Evolutionary conservation across 2,113 vertebrate species (phyloP).

Genomic region (Sebastes fasciatus): DNA sequence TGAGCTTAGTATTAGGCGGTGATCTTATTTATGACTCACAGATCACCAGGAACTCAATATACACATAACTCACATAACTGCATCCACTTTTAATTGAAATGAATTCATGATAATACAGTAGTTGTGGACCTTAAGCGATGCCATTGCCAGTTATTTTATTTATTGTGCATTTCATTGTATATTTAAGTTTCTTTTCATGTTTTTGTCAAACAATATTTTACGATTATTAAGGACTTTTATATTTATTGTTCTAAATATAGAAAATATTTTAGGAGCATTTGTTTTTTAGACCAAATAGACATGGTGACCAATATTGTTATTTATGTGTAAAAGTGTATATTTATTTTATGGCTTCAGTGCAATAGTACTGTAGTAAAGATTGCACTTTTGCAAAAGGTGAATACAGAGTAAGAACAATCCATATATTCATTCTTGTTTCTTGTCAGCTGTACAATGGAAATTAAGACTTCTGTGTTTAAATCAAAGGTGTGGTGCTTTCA

Average conservation of each 20-base stretch:
- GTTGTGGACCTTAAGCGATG: background rate
- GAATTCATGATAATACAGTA: constrained; percentile 12
- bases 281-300: constrained; percentile 26
- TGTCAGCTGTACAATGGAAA: constrained; percentile 25
- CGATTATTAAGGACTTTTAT: constrained; percentile 13
- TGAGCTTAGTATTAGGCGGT: constrained; percentile 26
- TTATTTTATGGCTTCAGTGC: constrained; percentile 25
- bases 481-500: background rate
- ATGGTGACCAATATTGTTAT: constrained; percentile 10
- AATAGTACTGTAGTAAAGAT: background rate
- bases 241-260: constrained; percentile 29
- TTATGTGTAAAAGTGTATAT: constrained; percentile 35
- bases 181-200: background rate
- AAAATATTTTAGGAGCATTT: constrained; percentile 6
- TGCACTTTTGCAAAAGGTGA: background rate
- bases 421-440: constrained; percentile 24
- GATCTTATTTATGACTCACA: constrained; percentile 31
- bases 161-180: constrained; percentile 13
- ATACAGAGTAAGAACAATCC: constrained; percentile 37
- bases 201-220: constrained; percentile 2
- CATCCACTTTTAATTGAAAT: constrained; percentile 6
- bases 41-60: constrained; percentile 13
- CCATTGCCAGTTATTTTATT: constrained; percentile 3
- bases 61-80: background rate
- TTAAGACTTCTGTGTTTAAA: background rate